Conservation (phyloP, 1,140 invertebrate species). For the Trachymyrmex cornetzi region DNA sequence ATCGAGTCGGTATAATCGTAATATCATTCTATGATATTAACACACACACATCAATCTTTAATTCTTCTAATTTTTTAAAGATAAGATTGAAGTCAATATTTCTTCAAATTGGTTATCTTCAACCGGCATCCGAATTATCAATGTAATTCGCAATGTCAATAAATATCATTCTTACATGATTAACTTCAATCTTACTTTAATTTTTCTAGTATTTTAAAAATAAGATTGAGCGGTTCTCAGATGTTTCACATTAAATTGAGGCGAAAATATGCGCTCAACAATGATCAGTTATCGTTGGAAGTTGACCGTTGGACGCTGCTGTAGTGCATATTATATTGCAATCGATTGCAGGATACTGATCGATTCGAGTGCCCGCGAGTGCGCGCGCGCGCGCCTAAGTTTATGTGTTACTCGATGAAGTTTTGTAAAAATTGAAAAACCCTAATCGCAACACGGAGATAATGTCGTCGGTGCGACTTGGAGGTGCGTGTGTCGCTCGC, state of each 20-base stretch:
- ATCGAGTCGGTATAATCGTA: conserved; percentile 11
- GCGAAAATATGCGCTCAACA: not conserved
- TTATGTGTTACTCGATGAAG: conserved; percentile 44
- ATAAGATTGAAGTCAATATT: not conserved
- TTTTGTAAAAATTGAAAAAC: conserved; percentile 82
- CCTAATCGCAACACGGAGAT: conserved; percentile 81
- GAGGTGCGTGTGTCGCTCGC: conserved; percentile 38
- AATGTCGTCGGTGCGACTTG: conserved; percentile 40
- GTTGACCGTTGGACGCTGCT: too few species aligned
- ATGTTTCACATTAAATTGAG: not conserved
- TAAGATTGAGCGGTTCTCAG: not conserved
- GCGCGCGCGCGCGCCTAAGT: conserved; percentile 38
- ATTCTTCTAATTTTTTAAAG: not conserved
- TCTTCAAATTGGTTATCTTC: not conserved
- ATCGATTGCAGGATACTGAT: not conserved
- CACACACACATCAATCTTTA: conserved; percentile 20
- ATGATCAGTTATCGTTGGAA: not conserved
- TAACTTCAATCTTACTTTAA: not conserved
- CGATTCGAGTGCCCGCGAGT: conserved; percentile 25
- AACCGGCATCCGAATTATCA: not conserved
- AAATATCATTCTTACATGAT: conserved; percentile 49
- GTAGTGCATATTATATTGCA: not conserved
- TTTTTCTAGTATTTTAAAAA: not conserved
- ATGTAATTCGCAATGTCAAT: conserved; percentile 61
- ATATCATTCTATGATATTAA: not conserved